Evolutionary conservation across 2,888 invertebrate species (phyloP).

Genomic region (Geophilus truncorum): DNA sequence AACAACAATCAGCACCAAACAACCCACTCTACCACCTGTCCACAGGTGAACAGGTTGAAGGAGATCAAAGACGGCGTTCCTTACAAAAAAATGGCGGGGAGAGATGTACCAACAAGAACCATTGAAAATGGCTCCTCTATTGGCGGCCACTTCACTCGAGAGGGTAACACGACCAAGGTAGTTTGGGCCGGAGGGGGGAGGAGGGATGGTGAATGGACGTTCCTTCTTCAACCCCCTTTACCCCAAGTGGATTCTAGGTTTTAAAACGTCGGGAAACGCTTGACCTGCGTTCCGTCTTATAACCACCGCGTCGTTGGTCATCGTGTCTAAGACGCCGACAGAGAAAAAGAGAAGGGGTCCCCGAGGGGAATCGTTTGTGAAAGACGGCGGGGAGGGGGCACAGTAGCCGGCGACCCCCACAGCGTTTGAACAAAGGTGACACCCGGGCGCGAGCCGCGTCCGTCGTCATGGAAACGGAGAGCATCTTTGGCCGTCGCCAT

Average conservation of each 20-base stretch:
- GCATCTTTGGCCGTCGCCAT: neutral
- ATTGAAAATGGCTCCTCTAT: slow-evolving; percentile 9
- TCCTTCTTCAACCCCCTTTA: neutral
- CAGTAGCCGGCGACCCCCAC: slow-evolving; percentile 19
- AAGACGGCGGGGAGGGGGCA: neutral
- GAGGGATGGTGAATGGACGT: neutral
- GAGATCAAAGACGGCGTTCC: neutral
- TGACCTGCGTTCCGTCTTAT: slow-evolving; percentile 8
- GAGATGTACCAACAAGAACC: slow-evolving; percentile 13
- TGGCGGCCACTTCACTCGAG: slow-evolving; percentile 30
- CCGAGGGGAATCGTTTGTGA: neutral
- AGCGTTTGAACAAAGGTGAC: slow-evolving; percentile 4
- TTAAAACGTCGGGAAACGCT: slow-evolving; percentile 15
- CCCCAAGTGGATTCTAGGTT: neutral
- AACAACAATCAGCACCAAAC: neutral
- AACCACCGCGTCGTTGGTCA: slow-evolving; percentile 18
- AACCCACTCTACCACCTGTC: slow-evolving; percentile 21
- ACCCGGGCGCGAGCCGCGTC: slow-evolving; percentile 27
- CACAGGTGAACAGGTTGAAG: slow-evolving; percentile 14
- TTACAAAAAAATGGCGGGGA: neutral
- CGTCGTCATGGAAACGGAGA: slow-evolving; percentile 16
- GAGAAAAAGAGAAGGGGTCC: neutral
- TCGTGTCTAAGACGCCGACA: slow-evolving; percentile 11
- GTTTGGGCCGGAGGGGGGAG: neutral
- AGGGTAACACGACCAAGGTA: neutral